Evolutionary conservation across 2,113 vertebrate genomes (phyloP).

Genomic region (Megaceryle torquata): DNA sequence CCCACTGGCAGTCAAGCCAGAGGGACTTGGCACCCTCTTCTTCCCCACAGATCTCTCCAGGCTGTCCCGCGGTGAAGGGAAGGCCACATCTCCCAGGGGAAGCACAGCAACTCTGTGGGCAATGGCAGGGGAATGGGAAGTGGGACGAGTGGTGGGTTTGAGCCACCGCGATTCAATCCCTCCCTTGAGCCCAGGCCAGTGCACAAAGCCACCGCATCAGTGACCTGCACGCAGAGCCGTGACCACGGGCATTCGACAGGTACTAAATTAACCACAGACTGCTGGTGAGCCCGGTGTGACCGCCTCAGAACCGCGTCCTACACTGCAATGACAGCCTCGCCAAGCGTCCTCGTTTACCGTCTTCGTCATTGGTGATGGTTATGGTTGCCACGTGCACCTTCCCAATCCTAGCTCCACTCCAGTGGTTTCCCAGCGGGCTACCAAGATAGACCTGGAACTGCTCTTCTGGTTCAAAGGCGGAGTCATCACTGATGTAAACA

Average conservation of each 20-base stretch:
- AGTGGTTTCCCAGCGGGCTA: constrained; percentile 89
- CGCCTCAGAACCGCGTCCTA: not conserved
- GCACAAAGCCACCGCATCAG: not conserved
- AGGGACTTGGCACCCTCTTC: not conserved
- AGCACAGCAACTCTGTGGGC: not conserved
- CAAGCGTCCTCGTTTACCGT: constrained; percentile 78
- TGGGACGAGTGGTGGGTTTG: not conserved
- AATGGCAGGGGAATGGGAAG: not conserved
- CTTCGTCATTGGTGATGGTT: constrained; percentile 93
- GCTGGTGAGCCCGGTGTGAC: not conserved
- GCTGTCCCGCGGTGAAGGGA: not conserved
- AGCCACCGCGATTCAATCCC: not conserved
- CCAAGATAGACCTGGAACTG: constrained; percentile 89
- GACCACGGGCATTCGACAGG: accelerated
- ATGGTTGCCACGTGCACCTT: constrained; percentile 79
- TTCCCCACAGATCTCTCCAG: not conserved
- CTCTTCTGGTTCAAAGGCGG: constrained; percentile 94
- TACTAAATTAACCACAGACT: not conserved
- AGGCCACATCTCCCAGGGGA: not conserved
- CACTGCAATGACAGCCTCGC: not conserved
- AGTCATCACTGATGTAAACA: constrained; percentile 86
- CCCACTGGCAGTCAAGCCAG: accelerated
- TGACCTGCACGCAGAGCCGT: not conserved
- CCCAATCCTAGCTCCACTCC: constrained; percentile 92
- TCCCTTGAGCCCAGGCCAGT: not conserved